phyloP scores from a whole-genome alignment of 2,888 invertebrate species.

The Galerucella calmariensis region DNA sequence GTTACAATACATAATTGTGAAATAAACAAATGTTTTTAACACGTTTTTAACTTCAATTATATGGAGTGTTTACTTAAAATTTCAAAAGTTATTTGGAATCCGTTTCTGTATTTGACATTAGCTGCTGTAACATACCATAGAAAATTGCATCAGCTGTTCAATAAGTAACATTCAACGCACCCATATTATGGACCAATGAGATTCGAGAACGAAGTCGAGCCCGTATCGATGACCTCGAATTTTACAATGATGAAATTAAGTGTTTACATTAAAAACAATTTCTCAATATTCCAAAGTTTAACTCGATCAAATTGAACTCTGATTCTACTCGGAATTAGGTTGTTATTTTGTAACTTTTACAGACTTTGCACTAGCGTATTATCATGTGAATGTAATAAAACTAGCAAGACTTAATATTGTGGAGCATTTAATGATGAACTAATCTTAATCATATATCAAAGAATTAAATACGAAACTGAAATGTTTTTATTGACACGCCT shows the following conservation, averaged over 20 bases:
- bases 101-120: slow-evolving; percentile 4
- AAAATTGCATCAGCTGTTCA: slow-evolving; percentile 17
- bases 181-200: slow-evolving; percentile 4
- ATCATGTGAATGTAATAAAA: neutral
- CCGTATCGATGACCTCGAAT: slow-evolving; percentile 4
- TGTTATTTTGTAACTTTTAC: neutral
- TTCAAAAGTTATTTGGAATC: neutral
- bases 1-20: neutral
- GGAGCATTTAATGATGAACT: no score
- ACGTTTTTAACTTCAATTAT: neutral
- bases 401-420: no score
- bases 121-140: neutral
- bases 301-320: neutral
- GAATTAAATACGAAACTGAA: no score
- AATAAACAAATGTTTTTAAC: neutral
- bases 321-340: slow-evolving; percentile 3
- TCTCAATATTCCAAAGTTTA: slow-evolving; percentile 5
- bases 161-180: slow-evolving; percentile 9
- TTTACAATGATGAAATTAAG: neutral
- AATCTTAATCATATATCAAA: no score
- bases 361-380: neutral
- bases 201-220: slow-evolving; percentile 8
- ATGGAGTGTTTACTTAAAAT: no score
- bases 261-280: neutral
- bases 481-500: no score